Evolutionary conservation across 2,113 vertebrate species (phyloP), one percentile per base, ranked within the genome.

Genomic region (Helogale parvula): DNA sequence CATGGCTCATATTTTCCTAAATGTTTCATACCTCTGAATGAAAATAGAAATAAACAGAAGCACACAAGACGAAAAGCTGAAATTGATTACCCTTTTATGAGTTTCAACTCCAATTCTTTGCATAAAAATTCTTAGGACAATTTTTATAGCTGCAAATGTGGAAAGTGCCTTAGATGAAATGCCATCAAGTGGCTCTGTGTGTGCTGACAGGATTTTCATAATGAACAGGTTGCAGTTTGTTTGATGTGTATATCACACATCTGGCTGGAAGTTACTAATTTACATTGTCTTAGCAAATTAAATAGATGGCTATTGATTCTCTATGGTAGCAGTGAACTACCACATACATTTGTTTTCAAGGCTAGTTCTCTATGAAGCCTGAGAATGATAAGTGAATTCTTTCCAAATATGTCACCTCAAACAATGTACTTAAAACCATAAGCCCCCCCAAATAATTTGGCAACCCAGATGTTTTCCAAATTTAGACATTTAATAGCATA

Each of bases 221-320:
- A 96, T 77, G 96, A 98, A 96, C 97, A 98, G 95, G 97, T 98
- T 98, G 97, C 95, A 94, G 93, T 96, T 97, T 96, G 91, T 97
- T 97, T 98, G 97, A 96, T 97, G 96, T 98, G 88, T 97, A 79
- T 93, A 93, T 97, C 80, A 45, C 92, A 96, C 94, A 98, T 98
- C 97, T 98, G 97, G 96, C 76, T 96, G 83, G 95, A 97, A 97
- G 95, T 96, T 97, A 97, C 97, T 96, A 96, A 97, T 97, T 98
- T 94, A 95, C 95, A 97, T 97, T 95, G 97, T 96, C 89, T 97
- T 96, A 97, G 88, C 96, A 95, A 98, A 97, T 98, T 96, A 98
- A 98, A 97, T 92, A 97, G 92, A 98, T 96, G 94, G 63, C 88
- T 97, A 98, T 98, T 97, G 98, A 98, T 98, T 98, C 94, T 97